These are phyloP conservation scores for Heliangelus exortis DNA, from an alignment of 2,797 vertebrate genomes.

Conservation along the genomic window DNA sequence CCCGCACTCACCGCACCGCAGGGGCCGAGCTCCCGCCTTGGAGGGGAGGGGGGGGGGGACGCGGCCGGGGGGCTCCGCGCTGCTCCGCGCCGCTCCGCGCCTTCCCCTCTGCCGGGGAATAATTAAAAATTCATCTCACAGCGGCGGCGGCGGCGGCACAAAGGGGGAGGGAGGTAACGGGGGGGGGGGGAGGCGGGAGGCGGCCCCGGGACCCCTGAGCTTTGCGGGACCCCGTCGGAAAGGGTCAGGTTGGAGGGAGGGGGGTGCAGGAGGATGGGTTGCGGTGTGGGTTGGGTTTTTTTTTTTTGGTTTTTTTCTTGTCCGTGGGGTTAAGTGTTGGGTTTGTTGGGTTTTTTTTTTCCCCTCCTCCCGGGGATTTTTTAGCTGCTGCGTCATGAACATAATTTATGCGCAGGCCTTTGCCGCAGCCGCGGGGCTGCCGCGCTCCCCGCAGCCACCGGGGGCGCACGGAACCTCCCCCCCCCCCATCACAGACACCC, in stretches of 20 bases:
- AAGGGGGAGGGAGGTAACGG: conserved; percentile 68
- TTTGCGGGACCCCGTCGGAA: neutral
- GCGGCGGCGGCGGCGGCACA: conserved; percentile 79
- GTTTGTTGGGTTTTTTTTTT: too few relatives aligned
- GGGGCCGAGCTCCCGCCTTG: neutral
- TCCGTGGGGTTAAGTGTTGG: neutral
- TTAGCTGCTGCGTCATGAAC: too few relatives aligned
- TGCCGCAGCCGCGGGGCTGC: too few relatives aligned
- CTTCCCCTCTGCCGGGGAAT: conserved; percentile 81
- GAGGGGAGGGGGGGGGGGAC: too few relatives aligned
- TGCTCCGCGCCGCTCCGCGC: neutral
- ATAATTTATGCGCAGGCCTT: too few relatives aligned
- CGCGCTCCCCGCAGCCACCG: too few relatives aligned
- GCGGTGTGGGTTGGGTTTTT: too few relatives aligned
- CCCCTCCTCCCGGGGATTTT: too few relatives aligned
- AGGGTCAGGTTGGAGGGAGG: neutral
- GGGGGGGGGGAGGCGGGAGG: neutral
- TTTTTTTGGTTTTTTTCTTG: too few relatives aligned
- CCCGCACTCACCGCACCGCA: conserved; percentile 14
- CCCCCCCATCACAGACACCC: too few relatives aligned
- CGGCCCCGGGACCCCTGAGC: neutral
- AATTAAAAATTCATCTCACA: conserved; percentile 91
- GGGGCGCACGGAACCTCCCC: too few relatives aligned
- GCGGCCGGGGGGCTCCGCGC: neutral
- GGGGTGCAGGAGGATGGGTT: too few relatives aligned